phyloP scores from a whole-genome alignment of 2,888 invertebrate species.

The Drosophila acutilabella region DNA sequence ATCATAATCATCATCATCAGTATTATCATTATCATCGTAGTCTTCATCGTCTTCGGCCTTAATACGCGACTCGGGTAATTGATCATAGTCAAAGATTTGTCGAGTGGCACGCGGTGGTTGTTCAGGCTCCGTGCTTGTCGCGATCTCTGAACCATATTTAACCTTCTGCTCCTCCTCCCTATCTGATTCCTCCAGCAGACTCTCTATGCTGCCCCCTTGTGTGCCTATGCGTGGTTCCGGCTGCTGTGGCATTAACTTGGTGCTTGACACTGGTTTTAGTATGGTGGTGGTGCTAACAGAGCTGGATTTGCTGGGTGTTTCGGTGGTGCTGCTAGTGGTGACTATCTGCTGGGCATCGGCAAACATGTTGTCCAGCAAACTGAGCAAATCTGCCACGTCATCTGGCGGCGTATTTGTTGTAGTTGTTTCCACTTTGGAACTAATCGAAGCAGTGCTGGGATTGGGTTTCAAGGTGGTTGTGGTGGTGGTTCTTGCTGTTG shows the following conservation, averaged over 20 bases:
- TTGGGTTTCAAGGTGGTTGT: constrained; percentile 31
- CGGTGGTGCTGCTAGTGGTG: constrained; percentile 20
- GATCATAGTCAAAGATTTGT: constrained; percentile 84
- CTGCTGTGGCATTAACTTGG: constrained; percentile 53
- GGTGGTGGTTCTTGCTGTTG: constrained; percentile 10
- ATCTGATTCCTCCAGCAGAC: constrained; percentile 41
- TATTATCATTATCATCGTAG: constrained; percentile 44
- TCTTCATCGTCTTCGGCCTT: constrained; percentile 53
- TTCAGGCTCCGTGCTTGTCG: constrained; percentile 72
- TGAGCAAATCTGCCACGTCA: constrained; percentile 82
- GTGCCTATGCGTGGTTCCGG: constrained; percentile 74
- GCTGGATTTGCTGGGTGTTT: constrained; percentile 20
- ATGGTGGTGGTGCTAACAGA: constrained; percentile 61
- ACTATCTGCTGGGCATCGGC: constrained; percentile 70
- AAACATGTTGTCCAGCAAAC: constrained; percentile 83
- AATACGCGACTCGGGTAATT: constrained; percentile 82
- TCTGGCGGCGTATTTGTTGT: constrained; percentile 23
- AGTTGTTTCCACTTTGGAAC: constrained; percentile 26
- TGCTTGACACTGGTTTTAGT: constrained; percentile 61
- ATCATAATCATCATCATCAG: constrained; percentile 28
- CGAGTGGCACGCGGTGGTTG: constrained; percentile 79
- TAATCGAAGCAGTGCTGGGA: constrained; percentile 8
- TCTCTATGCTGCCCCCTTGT: constrained; percentile 64
- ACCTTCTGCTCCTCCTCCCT: constrained; percentile 37
- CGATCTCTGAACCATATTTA: constrained; percentile 53